Conservation (phyloP, 2,797 vertebrate genomes). For the Smutsia temminckii region DNA sequence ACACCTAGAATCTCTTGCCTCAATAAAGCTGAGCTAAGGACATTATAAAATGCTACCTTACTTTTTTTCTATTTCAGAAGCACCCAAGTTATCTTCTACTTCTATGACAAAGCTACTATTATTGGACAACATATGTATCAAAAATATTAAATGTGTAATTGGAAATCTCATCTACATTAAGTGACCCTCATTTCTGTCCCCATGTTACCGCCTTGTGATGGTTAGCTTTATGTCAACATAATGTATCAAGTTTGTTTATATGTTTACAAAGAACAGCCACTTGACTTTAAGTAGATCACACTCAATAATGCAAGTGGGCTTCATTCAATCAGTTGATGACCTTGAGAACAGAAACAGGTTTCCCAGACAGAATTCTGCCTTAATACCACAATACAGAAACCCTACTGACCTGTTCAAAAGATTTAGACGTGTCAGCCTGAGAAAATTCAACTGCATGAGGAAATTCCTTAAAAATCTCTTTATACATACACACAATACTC, state of each 20-base stretch:
- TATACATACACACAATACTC: background rate
- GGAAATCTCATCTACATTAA: background rate
- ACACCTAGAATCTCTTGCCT: background rate
- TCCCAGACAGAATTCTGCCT: background rate
- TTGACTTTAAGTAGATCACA: background rate
- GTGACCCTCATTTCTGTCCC: background rate
- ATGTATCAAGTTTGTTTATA: background rate
- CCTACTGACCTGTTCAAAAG: background rate
- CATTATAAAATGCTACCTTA: slow-evolving; percentile 30
- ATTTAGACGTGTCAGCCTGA: background rate
- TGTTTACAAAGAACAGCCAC: background rate
- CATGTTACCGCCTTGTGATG: background rate
- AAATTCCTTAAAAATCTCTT: background rate
- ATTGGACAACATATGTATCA: background rate
- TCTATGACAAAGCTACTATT: background rate
- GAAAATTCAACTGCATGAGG: background rate
- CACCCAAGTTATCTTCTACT: background rate
- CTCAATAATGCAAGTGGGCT: background rate
- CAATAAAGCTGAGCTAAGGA: background rate
- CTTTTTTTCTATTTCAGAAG: background rate
- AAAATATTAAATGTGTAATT: background rate
- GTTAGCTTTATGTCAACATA: background rate
- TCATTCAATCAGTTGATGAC: background rate
- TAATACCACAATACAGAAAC: background rate
- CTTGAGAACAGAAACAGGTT: background rate